Percentiles rank a stretch among this genome's conserved stretches.
phyloP scores from a whole-genome alignment of 2,888 invertebrate species.

The Cephus spinipes region DNA sequence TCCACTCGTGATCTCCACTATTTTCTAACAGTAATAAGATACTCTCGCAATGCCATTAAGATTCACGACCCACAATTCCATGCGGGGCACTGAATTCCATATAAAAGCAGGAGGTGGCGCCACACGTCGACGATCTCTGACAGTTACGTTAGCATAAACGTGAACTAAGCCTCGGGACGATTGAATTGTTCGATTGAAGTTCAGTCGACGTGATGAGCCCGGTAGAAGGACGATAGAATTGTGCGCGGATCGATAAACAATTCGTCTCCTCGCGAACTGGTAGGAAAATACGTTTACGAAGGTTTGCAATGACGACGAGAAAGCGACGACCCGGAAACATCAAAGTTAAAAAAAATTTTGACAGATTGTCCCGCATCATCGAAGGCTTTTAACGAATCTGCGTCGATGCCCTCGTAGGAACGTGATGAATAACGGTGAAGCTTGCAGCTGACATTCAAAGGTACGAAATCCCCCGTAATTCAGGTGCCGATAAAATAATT shows the following conservation, averaged over 20 bases:
- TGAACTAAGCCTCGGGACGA: background rate
- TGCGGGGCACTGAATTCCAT: background rate
- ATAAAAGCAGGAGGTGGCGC: background rate
- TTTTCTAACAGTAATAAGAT: background rate
- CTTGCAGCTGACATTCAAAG: background rate
- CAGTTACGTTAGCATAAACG: background rate
- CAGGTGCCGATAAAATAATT: background rate
- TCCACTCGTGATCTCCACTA: background rate
- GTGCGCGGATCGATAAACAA: background rate
- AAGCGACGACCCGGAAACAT: background rate
- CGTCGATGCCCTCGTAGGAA: background rate
- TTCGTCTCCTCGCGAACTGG: background rate
- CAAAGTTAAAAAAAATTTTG: background rate
- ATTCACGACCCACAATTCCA: background rate
- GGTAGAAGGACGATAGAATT: background rate
- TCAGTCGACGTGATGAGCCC: background rate
- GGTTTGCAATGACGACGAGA: background rate
- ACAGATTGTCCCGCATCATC: background rate
- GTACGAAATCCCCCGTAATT: background rate
- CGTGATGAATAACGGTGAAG: background rate
- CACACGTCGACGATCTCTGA: background rate
- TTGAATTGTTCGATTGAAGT: background rate
- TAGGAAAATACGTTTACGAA: background rate
- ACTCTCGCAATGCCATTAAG: background rate
- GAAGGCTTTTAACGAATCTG: slow-evolving; percentile 3